Percentiles rank a stretch among this genome's conserved stretches.
These are phyloP conservation scores for Eristalinus aeneus DNA, from an alignment of 2,888 invertebrate genomes.

Conservation along the genomic window DNA sequence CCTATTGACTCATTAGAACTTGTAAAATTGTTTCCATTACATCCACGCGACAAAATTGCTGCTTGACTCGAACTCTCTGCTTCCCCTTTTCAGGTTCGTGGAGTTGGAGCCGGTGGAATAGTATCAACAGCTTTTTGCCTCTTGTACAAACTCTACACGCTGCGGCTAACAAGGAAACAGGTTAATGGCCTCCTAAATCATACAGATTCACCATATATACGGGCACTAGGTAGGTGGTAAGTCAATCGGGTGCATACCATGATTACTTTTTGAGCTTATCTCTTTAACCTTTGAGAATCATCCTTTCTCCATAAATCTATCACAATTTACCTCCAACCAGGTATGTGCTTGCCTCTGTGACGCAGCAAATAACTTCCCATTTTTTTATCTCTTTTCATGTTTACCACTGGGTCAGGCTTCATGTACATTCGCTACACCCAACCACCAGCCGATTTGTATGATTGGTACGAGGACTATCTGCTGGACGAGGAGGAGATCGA, in stretches of 20 bases:
- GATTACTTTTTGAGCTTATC: slow-evolving; percentile 45
- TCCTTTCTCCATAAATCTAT: not conserved
- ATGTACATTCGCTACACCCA: slow-evolving; percentile 96
- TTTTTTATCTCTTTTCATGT: slow-evolving; percentile 39
- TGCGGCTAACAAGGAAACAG: slow-evolving; percentile 98
- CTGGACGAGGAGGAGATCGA: slow-evolving; percentile 98
- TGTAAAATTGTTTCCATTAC: no score
- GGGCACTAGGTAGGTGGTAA: slow-evolving; percentile 90
- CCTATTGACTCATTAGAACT: no score
- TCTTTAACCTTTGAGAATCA: not conserved
- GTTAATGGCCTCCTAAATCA: slow-evolving; percentile 97
- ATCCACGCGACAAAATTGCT: no score
- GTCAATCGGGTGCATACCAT: slow-evolving; percentile 77
- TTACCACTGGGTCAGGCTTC: slow-evolving; percentile 81
- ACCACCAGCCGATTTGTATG: slow-evolving; percentile 96
- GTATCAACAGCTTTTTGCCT: slow-evolving; percentile 99
- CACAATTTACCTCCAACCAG: slow-evolving; percentile 22
- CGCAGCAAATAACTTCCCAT: slow-evolving; percentile 2
- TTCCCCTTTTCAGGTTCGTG: slow-evolving; percentile 87
- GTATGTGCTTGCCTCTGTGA: slow-evolving; percentile 45
- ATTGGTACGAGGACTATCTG: slow-evolving; percentile 98
- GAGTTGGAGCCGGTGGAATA: slow-evolving; percentile 99
- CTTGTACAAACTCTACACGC: slow-evolving; percentile 98
- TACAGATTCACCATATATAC: slow-evolving; percentile 97
- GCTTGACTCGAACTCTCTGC: not conserved